Percentiles rank a stretch among this genome's conserved stretches.
Conservation (phyloP, 2,888 invertebrate genomes). For the Octonoba sinensis region DNA sequence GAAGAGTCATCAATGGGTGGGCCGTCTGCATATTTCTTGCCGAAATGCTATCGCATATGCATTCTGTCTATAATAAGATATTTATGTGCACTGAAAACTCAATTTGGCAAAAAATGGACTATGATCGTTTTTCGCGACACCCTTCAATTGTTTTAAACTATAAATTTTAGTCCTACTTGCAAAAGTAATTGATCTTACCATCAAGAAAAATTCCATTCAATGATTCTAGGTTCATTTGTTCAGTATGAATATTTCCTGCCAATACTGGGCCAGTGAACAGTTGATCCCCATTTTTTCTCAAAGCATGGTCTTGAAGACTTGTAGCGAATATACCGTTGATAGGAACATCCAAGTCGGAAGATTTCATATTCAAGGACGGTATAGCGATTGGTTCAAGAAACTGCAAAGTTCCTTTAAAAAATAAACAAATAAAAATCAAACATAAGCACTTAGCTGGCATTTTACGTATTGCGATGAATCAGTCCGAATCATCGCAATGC, state of each 20-base stretch:
- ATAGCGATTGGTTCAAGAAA: constrained; percentile 12
- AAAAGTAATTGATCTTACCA: constrained; percentile 14
- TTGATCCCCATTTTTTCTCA: constrained; percentile 27
- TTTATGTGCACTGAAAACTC: too few relatives aligned
- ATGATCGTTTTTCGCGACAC: too few relatives aligned
- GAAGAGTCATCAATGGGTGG: too few relatives aligned
- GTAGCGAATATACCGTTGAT: constrained; percentile 31
- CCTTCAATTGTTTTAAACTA: too few relatives aligned
- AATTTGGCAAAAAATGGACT: neutral
- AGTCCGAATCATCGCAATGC: too few relatives aligned
- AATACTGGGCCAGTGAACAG: neutral
- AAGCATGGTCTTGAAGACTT: constrained; percentile 18
- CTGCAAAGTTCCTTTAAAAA: constrained; percentile 22
- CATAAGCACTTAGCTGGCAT: too few relatives aligned
- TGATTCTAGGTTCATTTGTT: neutral
- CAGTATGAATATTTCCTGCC: neutral
- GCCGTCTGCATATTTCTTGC: too few relatives aligned
- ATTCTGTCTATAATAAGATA: too few relatives aligned
- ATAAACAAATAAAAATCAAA: neutral
- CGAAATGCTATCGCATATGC: too few relatives aligned
- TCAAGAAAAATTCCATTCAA: constrained; percentile 26
- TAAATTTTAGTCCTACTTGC: too few relatives aligned
- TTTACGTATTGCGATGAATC: too few relatives aligned
- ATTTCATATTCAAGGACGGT: constrained; percentile 31
- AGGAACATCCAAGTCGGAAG: constrained; percentile 10